A percentile compares a stretch with the other conserved stretches of the same genome.
Evolutionary conservation across 37 sponge, comb jelly and placozoan species (phyloP).

Genomic region (Ianthella basta): DNA sequence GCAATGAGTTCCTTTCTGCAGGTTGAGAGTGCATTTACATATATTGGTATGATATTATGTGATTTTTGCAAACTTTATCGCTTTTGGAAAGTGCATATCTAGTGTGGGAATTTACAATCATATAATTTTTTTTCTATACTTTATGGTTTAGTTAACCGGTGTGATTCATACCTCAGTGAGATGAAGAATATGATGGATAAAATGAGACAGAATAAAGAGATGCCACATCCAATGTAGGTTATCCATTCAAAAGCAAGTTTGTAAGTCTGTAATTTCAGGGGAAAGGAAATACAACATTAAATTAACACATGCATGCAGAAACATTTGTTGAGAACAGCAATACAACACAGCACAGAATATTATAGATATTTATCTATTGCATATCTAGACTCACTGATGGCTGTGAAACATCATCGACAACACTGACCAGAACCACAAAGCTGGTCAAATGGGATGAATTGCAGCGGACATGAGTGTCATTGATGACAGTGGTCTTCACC

Average conservation of each 20-base stretch:
- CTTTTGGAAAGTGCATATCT: no score
- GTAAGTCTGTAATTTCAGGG: not conserved
- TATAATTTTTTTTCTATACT: no score
- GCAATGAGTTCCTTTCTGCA: no score
- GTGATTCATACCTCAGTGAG: slow-evolving; percentile 2
- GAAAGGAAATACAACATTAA: not conserved
- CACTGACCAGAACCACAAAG: not conserved
- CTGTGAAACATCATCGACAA: no score
- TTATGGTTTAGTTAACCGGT: no score
- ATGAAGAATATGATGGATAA: slow-evolving; percentile 16
- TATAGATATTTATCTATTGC: no score
- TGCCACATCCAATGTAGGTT: not conserved
- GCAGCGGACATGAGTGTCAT: not conserved
- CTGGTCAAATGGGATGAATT: not conserved
- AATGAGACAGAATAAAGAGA: not conserved
- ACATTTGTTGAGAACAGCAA: not conserved
- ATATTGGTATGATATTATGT: no score
- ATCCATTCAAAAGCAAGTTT: not conserved
- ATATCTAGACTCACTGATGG: no score
- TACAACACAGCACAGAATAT: no score
- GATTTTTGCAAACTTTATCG: no score
- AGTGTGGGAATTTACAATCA: no score
- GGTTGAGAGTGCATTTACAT: no score
- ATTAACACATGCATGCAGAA: not conserved
- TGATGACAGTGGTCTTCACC: not conserved